Evolutionary conservation across 2,797 vertebrate species (phyloP).

Genomic region (Gorsachius magnificus): DNA sequence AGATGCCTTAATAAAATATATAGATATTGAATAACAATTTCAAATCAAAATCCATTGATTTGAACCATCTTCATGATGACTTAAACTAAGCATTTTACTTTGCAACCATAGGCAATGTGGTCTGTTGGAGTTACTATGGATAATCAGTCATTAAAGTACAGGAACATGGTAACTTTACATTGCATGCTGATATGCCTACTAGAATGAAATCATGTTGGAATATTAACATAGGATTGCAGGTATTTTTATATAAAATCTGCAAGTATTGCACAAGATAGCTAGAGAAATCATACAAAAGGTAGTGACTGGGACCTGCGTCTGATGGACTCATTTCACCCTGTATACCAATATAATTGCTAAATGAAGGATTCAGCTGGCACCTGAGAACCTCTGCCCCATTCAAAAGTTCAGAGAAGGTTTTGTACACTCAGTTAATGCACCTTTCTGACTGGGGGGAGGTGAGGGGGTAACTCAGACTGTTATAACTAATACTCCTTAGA

Average conservation of each 20-base stretch:
- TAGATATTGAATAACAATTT: neutral
- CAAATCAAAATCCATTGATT: neutral
- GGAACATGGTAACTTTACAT: neutral
- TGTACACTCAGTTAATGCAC: too few species aligned
- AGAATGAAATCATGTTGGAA: neutral
- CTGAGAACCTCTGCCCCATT: neutral
- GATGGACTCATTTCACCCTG: neutral
- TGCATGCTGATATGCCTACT: neutral
- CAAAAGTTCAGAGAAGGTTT: neutral
- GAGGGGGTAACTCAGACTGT: neutral
- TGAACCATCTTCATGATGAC: neutral
- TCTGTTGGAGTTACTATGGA: neutral
- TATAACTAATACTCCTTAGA: neutral
- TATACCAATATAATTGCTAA: neutral
- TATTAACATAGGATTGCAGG: neutral
- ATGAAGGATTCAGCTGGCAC: neutral
- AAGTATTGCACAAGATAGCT: neutral
- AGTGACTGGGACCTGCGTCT: neutral
- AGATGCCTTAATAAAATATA: neutral
- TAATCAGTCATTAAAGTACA: neutral
- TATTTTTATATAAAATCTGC: neutral
- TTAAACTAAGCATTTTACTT: neutral
- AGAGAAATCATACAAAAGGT: neutral
- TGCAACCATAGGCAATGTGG: neutral
- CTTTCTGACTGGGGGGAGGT: neutral